phyloP scores from a whole-genome alignment of 2,113 vertebrate genomes.

The Hemichromis elongatus region DNA sequence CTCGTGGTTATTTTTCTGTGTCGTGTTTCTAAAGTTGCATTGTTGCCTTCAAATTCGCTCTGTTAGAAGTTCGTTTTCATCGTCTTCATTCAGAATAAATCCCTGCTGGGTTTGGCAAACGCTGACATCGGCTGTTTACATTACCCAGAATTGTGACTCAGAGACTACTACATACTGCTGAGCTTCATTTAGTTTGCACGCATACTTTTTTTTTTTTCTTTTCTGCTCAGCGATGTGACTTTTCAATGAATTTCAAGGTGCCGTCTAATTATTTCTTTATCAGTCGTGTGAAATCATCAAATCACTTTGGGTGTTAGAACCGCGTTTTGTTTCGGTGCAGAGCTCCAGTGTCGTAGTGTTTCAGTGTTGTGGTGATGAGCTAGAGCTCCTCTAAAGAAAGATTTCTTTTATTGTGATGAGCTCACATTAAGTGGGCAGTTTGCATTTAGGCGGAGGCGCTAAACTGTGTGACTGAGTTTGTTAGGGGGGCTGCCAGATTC shows the following conservation, averaged over 20 bases:
- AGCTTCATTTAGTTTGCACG: background rate
- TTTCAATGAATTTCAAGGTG: background rate
- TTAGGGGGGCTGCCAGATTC: background rate
- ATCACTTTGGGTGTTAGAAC: background rate
- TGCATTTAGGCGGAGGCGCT: background rate
- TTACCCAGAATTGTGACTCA: background rate
- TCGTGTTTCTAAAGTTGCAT: background rate
- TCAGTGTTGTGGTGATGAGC: background rate
- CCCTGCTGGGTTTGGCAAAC: background rate
- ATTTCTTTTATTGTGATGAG: background rate
- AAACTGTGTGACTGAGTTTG: background rate
- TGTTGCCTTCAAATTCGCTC: background rate
- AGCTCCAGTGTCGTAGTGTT: background rate
- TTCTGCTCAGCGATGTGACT: background rate
- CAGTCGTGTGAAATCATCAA: background rate
- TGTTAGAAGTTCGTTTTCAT: background rate
- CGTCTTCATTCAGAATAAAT: background rate
- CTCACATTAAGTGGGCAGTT: background rate
- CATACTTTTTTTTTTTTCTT: background rate
- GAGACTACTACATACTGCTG: background rate
- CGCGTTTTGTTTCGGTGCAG: accelerated
- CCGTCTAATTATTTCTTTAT: background rate
- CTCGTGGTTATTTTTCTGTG: background rate
- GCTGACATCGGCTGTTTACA: background rate
- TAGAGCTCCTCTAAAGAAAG: background rate